Conservation (phyloP, 2,113 vertebrate genomes). For the Saguinus imperator region DNA sequence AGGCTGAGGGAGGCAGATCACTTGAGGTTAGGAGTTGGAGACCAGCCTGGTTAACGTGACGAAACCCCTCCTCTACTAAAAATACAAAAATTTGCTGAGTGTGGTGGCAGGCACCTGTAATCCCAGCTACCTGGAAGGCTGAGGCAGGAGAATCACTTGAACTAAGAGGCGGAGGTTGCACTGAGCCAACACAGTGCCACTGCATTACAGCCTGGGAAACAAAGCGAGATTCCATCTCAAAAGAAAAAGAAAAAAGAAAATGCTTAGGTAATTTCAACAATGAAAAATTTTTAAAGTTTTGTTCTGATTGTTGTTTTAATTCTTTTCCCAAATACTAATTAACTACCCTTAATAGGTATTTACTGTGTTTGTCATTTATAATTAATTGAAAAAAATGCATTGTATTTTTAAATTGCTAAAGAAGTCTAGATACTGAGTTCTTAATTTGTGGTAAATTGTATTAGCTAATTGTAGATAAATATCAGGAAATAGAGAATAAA, state of each 20-base stretch:
- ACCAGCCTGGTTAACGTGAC: too few species aligned
- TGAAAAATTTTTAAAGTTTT: constrained; percentile 39
- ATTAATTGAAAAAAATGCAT: constrained; percentile 8
- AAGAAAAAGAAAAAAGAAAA: background rate
- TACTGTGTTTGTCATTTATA: constrained; percentile 21
- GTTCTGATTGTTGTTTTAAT: constrained; percentile 33
- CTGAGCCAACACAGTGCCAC: too few species aligned
- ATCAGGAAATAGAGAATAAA: background rate
- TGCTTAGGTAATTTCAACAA: constrained; percentile 5
- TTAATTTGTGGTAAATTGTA: constrained; percentile 32
- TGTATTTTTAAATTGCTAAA: constrained; percentile 11
- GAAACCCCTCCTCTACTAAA: too few species aligned
- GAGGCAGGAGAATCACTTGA: too few species aligned
- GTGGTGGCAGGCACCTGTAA: too few species aligned
- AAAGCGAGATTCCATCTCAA: too few species aligned
- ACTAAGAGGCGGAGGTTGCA: too few species aligned
- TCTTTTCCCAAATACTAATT: background rate
- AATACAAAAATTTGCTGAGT: too few species aligned
- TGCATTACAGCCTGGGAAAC: too few species aligned
- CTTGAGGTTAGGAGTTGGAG: too few species aligned
- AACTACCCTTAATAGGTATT: background rate
- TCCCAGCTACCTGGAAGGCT: too few species aligned
- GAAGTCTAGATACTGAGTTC: background rate
- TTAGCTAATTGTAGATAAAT: constrained; percentile 28
- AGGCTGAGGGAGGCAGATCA: too few species aligned